Evolutionary conservation across 1,140 invertebrate species (phyloP).

Genomic region (Solen grandis): DNA sequence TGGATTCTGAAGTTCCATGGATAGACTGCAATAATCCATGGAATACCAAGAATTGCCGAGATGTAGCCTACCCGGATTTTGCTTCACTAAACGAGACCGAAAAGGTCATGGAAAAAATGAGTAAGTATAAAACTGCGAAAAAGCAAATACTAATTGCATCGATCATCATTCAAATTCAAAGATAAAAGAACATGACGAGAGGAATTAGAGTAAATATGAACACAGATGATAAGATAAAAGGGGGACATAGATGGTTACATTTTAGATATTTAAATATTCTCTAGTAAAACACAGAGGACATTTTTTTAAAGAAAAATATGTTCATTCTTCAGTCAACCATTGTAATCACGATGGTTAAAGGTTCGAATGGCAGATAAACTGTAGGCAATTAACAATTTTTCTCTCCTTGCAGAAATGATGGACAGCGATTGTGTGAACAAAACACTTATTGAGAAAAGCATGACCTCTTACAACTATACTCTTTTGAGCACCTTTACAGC

Average conservation of each 20-base stretch:
- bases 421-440: conserved; percentile 27
- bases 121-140: too few relatives aligned
- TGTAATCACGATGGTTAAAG: neutral
- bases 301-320: too few relatives aligned
- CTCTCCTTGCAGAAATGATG: conserved; percentile 53
- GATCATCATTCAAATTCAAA: too few relatives aligned
- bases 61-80: conserved; percentile 57
- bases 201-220: too few relatives aligned
- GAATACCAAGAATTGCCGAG: conserved; percentile 63
- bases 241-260: too few relatives aligned
- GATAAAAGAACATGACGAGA: too few relatives aligned
- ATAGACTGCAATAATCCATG: conserved; percentile 65
- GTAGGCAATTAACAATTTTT: neutral
- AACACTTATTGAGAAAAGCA: neutral
- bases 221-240: too few relatives aligned
- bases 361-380: neutral
- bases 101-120: conserved; percentile 12
- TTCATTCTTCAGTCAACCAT: too few relatives aligned
- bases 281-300: too few relatives aligned
- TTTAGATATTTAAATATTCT: too few relatives aligned
- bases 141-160: too few relatives aligned
- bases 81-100: neutral
- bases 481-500: neutral
- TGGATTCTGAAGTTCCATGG: too few relatives aligned
- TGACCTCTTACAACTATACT: neutral